Evolutionary conservation across 2,113 vertebrate genomes (phyloP), one percentile per base, ranked within the genome.

Genomic region (Otus sunia): DNA sequence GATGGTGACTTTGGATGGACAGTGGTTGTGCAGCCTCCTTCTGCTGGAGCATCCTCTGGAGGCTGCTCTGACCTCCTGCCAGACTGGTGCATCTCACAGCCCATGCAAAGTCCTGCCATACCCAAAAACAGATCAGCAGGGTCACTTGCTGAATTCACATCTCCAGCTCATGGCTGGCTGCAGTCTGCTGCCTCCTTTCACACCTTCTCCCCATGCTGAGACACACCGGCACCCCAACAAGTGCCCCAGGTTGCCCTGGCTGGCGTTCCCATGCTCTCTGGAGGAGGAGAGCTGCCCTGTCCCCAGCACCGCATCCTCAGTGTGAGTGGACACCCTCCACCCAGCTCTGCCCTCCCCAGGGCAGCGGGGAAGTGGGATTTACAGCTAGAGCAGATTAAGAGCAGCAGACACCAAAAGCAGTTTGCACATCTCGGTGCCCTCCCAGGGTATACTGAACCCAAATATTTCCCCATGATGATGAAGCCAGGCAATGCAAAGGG

Each of bases 301-400:
- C 18, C 32, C n/a, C 50, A 59, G 37, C 41, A 62, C 8, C 25
- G 10, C 71, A 37, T 20, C 22, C 37, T 53, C 25, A 22, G 10
- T 26, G 58, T 39, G 23, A 66, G 41, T 9, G 41, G 37, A 23
- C 80, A 41, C 10, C 22, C 39, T 68, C 7, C 21, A 37, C 2
- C 18, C 59, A 71, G 13, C 41, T 82, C 69, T 82, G 56, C 64
- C 32, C 15, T 82, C 23, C 19, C 9, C 9, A 6, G 21, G 32
- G 13, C 58, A 56, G 12, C 1, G 1, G 37, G 30, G 21, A 78
- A 59, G 27, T 5, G 5, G 2, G 17, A 60, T 3, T 4, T 41
- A 52, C 10, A 52, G 19, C 12, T 21, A 20, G 4, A 77, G 36
- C 45, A 73, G 23, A 41, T 43, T 49, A 23, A 20, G 41, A 84